These are phyloP conservation scores for Carlito syrichta DNA, from an alignment of 2,113 vertebrate species.

Conservation along the genomic window DNA sequence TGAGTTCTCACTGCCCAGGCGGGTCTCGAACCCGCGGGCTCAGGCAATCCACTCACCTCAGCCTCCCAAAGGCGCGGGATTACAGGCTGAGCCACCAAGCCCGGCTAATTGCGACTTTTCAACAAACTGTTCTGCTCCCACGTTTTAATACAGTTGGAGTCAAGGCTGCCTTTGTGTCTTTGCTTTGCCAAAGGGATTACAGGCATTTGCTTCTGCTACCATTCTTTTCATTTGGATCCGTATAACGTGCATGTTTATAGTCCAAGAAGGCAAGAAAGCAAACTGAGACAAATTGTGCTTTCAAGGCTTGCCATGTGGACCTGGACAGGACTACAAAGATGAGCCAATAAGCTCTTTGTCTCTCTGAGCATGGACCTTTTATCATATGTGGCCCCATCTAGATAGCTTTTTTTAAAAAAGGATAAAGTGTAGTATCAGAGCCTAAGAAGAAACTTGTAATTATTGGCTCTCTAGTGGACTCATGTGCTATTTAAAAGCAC, in stretches of 20 bases:
- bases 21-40: too few species aligned
- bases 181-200: constrained; percentile 36
- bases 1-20: too few species aligned
- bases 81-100: too few species aligned
- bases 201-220: neutral
- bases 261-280: neutral
- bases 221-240: constrained; percentile 37
- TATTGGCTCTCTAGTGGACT: neutral
- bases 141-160: constrained; percentile 28
- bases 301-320: neutral
- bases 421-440: neutral
- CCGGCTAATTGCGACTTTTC: neutral
- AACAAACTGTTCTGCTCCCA: neutral
- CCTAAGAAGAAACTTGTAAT: constrained; percentile 38
- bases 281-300: neutral
- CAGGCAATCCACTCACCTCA: too few species aligned
- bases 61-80: too few species aligned
- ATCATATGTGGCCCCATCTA: constrained; percentile 4
- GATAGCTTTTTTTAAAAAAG: constrained; percentile 41
- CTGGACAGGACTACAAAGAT: neutral
- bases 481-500: constrained; percentile 23
- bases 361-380: constrained; percentile 28
- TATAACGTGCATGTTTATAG: constrained; percentile 20
- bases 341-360: constrained; percentile 25
- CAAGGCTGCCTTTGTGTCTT: constrained; percentile 2